A percentile compares a stretch with the other conserved stretches of the same genome.
Conservation (phyloP, 2,113 vertebrate genomes). For the Edolisoma coerulescens region DNA sequence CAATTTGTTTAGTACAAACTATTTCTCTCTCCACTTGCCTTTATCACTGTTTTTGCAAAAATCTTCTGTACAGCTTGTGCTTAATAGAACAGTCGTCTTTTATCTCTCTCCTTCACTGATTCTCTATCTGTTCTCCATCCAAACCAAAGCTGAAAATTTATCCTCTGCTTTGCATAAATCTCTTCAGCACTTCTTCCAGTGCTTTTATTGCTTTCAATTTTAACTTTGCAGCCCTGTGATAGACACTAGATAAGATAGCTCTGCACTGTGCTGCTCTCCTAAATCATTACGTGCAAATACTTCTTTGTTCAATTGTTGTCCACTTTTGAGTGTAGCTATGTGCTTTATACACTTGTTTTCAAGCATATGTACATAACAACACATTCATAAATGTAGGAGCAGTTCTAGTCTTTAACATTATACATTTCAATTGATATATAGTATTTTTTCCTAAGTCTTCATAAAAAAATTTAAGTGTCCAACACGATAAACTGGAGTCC, state of each 20-base stretch:
- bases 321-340: not conserved
- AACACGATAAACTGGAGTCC: not conserved
- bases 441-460: not conserved
- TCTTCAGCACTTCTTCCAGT: not conserved
- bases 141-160: constrained; percentile 35
- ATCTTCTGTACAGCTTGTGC: constrained; percentile 47
- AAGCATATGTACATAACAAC: not conserved
- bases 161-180: constrained; percentile 36
- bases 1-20: not conserved
- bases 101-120: constrained; percentile 9
- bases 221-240: not conserved
- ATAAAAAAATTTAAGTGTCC: not conserved
- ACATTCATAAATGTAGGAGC: not conserved
- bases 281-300: not conserved
- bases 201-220: constrained; percentile 6
- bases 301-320: not conserved
- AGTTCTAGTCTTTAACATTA: not conserved
- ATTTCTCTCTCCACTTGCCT: not conserved
- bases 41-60: constrained; percentile 8
- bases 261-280: not conserved
- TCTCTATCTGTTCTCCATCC: constrained; percentile 49
- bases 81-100: not conserved
- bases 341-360: not conserved
- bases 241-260: not conserved
- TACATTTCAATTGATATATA: not conserved